These are phyloP conservation scores for Pipistrellus kuhlii DNA, from an alignment of 2,797 vertebrate genomes.

Conservation along the genomic window DNA sequence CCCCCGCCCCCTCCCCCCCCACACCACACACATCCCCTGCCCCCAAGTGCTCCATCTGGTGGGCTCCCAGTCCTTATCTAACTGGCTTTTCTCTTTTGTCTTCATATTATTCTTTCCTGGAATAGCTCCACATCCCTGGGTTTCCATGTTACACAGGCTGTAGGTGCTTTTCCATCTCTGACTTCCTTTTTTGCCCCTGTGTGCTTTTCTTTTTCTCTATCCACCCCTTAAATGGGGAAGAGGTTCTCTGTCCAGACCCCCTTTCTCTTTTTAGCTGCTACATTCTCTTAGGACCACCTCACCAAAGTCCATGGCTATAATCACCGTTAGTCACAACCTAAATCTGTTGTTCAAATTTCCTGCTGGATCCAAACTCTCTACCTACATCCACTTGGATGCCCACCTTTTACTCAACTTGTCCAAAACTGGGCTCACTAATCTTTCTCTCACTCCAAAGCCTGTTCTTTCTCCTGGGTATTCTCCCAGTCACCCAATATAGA, in stretches of 20 bases:
- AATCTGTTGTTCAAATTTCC: not conserved
- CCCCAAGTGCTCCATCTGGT: not conserved
- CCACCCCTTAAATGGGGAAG: not conserved
- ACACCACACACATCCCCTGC: not conserved
- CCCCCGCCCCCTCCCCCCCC: no score
- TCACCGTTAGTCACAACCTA: not conserved
- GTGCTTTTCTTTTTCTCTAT: not conserved
- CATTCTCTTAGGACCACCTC: not conserved
- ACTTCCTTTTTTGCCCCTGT: not conserved
- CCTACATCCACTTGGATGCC: not conserved
- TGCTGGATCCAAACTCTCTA: not conserved
- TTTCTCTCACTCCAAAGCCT: not conserved
- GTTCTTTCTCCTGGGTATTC: not conserved
- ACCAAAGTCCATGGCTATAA: not conserved
- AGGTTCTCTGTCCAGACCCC: not conserved
- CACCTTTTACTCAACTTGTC: not conserved
- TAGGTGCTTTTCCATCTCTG: not conserved
- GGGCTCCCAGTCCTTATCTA: not conserved
- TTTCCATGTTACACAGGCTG: slow-evolving; percentile 10
- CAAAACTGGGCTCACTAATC: not conserved
- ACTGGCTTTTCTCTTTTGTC: slow-evolving; percentile 11
- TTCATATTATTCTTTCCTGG: not conserved
- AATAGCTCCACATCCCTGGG: not conserved
- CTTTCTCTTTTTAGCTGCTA: not conserved
- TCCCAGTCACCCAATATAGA: not conserved